Base-by-base conservation (phyloP, 2,797 vertebrate genomes). In the Morus bassanus region DNA sequence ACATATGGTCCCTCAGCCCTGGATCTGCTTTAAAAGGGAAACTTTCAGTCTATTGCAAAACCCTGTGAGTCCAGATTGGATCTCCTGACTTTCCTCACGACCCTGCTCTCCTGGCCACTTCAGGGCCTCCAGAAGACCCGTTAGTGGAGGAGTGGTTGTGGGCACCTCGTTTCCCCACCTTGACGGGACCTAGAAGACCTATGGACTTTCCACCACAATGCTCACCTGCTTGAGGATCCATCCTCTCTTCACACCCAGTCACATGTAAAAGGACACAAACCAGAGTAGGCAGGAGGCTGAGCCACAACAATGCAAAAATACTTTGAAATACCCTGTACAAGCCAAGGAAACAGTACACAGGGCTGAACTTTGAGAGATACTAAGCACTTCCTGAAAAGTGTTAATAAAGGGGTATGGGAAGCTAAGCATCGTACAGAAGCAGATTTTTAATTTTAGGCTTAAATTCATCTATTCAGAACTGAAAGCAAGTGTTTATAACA, bases 1-100 rank as follows among this genome's bases (percentile, higher is more conserved):
- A 93, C 94, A 95, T 91, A 95, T 82, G 88, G 77, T 85, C 72
- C 74, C 75, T 88, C 75, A 82, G 65, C 50, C 57, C 51, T 43
- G 53, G 35, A 54, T 81, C 68, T 81, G 61, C 69, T 92, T 88
- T 89, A 78, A 91, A 94, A 51, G 45, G 68, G 68, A 89, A 93
- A 91, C 64, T 83, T 84, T 37, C 6, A 14, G 43, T 43, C 69
- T 67, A 3, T 2, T 83, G 60, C 75, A 89, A 82, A 85, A 21
- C 41, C 11, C 56, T 22, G 7, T 2, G 41, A 83, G 46, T 51
- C 37, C 85, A 68, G 21, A 50, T 30, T 27, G 35, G 57, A 76
- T 45, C 50, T 93, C 63, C 74, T 53, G 43, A 60, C 79, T 86
- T 81, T 91, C 76, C 41, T 61, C 15, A 59, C 18, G 68, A 0